Percentiles rank a stretch among this genome's conserved stretches.
phyloP scores from a whole-genome alignment of 2,797 vertebrate genomes.

The Poecilia picta region DNA sequence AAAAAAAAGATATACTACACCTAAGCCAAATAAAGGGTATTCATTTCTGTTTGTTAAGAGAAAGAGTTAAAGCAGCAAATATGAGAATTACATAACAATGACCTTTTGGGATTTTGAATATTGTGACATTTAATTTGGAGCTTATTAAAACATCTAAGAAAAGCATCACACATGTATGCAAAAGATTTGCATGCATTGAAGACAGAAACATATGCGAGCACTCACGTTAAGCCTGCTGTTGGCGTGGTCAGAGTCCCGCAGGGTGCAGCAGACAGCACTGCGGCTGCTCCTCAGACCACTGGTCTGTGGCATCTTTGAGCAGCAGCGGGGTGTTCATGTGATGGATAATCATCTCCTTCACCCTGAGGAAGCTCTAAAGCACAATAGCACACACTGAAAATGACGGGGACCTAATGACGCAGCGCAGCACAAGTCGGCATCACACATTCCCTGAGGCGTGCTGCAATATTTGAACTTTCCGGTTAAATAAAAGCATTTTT shows the following conservation, averaged over 20 bases:
- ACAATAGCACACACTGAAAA: conserved; percentile 55
- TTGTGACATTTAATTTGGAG: conserved; percentile 28
- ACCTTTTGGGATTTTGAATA: conserved; percentile 27
- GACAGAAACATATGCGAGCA: conserved; percentile 3
- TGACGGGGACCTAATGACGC: conserved; percentile 58
- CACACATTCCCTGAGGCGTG: conserved; percentile 30
- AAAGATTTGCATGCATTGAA: conserved; percentile 19
- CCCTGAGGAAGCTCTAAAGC: conserved; percentile 84
- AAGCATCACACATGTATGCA: background rate
- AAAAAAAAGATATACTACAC: conserved; percentile 7
- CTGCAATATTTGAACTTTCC: conserved; percentile 45
- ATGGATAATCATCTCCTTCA: conserved; percentile 85
- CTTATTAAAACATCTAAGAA: background rate
- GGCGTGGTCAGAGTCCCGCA: conserved; percentile 62
- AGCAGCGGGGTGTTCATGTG: conserved; percentile 84
- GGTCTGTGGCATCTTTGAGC: conserved; percentile 85
- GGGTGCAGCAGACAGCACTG: conserved; percentile 83
- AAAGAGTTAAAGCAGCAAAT: background rate
- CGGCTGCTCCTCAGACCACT: conserved; percentile 71
- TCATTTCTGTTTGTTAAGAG: conserved; percentile 2
- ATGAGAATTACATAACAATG: conserved; percentile 20
- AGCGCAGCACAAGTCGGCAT: conserved; percentile 37
- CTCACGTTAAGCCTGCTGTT: conserved; percentile 13
- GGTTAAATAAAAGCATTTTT: conserved; percentile 19
- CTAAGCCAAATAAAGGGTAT: background rate